Evolutionary conservation across 2,797 vertebrate genomes (phyloP).

Genomic region (Tiaroga cobitis): DNA sequence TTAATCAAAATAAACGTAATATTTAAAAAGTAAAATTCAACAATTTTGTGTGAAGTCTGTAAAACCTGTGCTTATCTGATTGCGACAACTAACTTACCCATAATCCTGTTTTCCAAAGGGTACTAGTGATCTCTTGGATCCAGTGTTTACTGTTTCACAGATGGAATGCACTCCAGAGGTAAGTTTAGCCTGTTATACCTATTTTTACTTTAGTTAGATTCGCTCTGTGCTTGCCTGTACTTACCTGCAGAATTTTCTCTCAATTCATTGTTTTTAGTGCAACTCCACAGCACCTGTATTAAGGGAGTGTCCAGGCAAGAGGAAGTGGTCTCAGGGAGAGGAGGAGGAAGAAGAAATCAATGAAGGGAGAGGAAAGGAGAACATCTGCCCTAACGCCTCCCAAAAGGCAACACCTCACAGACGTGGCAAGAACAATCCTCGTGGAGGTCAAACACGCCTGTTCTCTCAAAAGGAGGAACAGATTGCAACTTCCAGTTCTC

Average conservation of each 20-base stretch:
- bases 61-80: not conserved
- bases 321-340: constrained; percentile 66
- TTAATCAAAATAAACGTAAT: not conserved
- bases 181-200: not conserved
- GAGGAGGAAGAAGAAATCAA: constrained; percentile 41
- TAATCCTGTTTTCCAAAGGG: constrained; percentile 56
- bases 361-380: constrained; percentile 67
- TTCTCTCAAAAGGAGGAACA: constrained; percentile 58
- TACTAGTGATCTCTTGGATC: constrained; percentile 60
- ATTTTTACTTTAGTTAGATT: not conserved
- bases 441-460: constrained; percentile 65
- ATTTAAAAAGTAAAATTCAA: not conserved
- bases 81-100: not conserved
- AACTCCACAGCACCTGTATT: constrained; percentile 44
- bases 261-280: constrained; percentile 59
- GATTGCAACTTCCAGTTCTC: constrained; percentile 63
- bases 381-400: constrained; percentile 69
- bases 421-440: constrained; percentile 66
- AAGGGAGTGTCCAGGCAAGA: constrained; percentile 67
- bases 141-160: constrained; percentile 56
- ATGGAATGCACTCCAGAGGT: constrained; percentile 60
- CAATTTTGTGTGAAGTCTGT: not conserved
- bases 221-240: not conserved
- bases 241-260: not conserved
- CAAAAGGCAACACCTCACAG: constrained; percentile 69